Conservation (phyloP, 1,140 invertebrate genomes). For the Drosophila erecta region DNA sequence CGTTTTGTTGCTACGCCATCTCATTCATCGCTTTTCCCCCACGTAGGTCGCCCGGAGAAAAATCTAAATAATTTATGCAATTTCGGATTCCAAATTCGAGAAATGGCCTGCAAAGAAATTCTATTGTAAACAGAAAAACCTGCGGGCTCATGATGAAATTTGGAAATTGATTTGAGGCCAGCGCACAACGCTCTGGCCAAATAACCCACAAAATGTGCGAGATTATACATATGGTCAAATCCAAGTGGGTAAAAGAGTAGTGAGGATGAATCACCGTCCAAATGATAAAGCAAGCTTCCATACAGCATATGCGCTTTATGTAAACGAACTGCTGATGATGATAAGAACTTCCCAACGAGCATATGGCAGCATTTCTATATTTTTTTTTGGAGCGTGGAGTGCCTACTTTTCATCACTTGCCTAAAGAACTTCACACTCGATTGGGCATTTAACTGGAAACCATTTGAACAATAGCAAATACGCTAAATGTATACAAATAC, state of each 20-base stretch:
- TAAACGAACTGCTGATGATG: constrained; percentile 31
- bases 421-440: constrained; percentile 42
- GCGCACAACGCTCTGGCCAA: constrained; percentile 15
- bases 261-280: constrained; percentile 29
- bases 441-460: constrained; percentile 53
- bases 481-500: constrained; percentile 53
- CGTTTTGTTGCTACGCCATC: constrained; percentile 1
- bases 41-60: constrained; percentile 23
- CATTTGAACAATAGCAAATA: constrained; percentile 63
- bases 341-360: constrained; percentile 23
- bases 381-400: neutral
- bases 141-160: constrained; percentile 71
- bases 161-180: constrained; percentile 69
- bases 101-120: constrained; percentile 56
- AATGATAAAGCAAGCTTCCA: constrained; percentile 7
- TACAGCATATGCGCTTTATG: constrained; percentile 15
- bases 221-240: constrained; percentile 41
- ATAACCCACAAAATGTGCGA: constrained; percentile 14
- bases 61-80: constrained; percentile 79
- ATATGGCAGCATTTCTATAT: constrained; percentile 24
- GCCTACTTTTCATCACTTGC: constrained; percentile 13
- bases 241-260: constrained; percentile 1
- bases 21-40: constrained; percentile 2
- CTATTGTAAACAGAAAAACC: constrained; percentile 69
- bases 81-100: constrained; percentile 50